These are phyloP conservation scores for Pomatorhinus ruficollis DNA, from an alignment of 2,113 vertebrate species.

Conservation along the genomic window DNA sequence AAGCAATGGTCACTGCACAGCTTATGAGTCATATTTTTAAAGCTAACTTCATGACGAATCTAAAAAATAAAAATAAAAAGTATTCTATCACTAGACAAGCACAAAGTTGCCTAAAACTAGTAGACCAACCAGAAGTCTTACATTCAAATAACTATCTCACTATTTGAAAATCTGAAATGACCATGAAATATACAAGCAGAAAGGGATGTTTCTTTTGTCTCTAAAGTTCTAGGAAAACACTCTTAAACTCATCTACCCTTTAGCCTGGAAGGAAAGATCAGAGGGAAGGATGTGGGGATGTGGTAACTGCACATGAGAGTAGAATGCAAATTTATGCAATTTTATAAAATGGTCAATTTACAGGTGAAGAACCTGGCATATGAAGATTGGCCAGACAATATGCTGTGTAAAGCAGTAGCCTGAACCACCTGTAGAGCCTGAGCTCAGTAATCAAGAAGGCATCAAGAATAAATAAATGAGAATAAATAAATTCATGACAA, in stretches of 20 bases:
- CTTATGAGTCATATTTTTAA: constrained; percentile 98
- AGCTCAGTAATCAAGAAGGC: neutral
- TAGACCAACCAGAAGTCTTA: neutral
- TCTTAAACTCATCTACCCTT: neutral
- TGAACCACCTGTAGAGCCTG: neutral
- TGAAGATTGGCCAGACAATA: neutral
- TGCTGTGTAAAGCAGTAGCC: neutral
- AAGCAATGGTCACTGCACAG: constrained; percentile 97
- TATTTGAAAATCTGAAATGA: neutral
- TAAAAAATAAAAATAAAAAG: constrained; percentile 63
- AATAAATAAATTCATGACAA: neutral
- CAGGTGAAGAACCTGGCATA: neutral
- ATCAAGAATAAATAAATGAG: neutral
- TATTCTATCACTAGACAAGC: neutral
- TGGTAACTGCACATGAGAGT: neutral
- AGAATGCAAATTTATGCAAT: neutral
- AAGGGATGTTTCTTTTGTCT: neutral
- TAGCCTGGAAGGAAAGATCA: neutral
- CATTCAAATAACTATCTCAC: neutral
- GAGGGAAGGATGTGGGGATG: neutral
- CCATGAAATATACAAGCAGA: neutral
- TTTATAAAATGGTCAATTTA: neutral
- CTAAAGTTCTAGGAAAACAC: neutral
- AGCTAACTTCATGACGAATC: constrained; percentile 99
- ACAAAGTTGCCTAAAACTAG: neutral